Percentiles rank a stretch among this genome's conserved stretches.
These are phyloP conservation scores for Sminthopsis crassicaudata DNA, from an alignment of 2,113 vertebrate species.

Conservation along the genomic window DNA sequence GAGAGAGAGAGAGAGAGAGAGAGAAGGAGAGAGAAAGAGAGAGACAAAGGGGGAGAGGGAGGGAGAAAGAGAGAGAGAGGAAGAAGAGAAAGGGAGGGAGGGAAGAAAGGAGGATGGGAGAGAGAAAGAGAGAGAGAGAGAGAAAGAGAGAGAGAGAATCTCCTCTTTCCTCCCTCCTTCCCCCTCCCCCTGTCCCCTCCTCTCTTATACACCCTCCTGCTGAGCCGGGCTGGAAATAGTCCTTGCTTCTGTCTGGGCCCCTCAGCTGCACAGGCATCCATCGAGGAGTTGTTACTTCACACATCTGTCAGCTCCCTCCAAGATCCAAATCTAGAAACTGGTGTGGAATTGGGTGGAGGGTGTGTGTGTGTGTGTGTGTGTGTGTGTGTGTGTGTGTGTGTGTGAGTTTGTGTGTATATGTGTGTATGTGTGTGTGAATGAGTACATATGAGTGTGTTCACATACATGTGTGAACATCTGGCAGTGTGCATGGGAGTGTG, in stretches of 20 bases:
- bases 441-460: conserved; percentile 22
- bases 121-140: background rate
- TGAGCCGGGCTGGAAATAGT: conserved; percentile 61
- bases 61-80: background rate
- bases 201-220: background rate
- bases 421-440: background rate
- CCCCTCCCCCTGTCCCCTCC: background rate
- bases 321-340: conserved; percentile 78
- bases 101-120: conserved; percentile 4
- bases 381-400: conserved; percentile 37
- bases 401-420: background rate
- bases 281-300: conserved; percentile 76
- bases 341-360: conserved; percentile 48
- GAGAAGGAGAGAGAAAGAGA: too few relatives aligned
- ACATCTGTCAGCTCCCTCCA: conserved; percentile 81
- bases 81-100: background rate
- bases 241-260: conserved; percentile 54
- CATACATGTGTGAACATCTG: background rate
- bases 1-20: conserved; percentile 10
- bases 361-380: conserved; percentile 39
- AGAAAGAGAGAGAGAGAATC: conserved; percentile 41
- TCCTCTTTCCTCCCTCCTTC: conserved; percentile 17
- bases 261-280: conserved; percentile 76
- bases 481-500: conserved; percentile 32
- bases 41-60: background rate